These are phyloP conservation scores for Falco columbarius DNA, from an alignment of 2,797 vertebrate genomes.

Conservation along the genomic window DNA sequence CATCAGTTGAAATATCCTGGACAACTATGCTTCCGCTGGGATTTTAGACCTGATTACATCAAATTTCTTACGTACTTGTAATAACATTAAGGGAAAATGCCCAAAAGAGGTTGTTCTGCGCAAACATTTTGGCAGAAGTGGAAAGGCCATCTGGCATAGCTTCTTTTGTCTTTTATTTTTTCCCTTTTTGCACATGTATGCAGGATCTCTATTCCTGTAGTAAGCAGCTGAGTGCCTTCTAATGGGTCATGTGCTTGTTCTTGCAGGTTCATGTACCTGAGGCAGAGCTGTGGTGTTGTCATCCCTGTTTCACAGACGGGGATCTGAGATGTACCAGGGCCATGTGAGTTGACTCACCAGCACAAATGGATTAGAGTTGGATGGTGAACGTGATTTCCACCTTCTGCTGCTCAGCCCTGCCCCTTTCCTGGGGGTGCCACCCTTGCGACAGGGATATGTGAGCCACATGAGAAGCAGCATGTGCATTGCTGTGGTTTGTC, in stretches of 20 bases:
- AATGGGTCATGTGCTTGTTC: neutral
- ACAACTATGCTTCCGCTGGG: neutral
- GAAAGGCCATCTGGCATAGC: neutral
- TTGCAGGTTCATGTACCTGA: neutral
- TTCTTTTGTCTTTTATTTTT: neutral
- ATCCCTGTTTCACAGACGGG: neutral
- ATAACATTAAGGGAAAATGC: neutral
- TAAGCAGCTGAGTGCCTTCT: neutral
- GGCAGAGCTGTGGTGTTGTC: neutral
- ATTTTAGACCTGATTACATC: constrained; percentile 9
- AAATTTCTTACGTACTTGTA: neutral
- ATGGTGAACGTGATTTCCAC: neutral
- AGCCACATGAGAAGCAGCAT: neutral
- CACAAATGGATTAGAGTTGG: neutral
- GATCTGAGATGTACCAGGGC: neutral
- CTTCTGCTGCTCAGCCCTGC: neutral
- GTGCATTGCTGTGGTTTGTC: neutral
- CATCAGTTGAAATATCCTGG: neutral
- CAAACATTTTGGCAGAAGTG: neutral
- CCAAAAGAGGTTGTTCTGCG: neutral
- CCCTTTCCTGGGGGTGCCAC: neutral
- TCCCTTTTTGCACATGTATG: neutral
- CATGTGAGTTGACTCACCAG: neutral
- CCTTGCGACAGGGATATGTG: neutral
- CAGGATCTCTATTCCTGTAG: neutral